phyloP scores from a whole-genome alignment of 2,113 vertebrate species.

The Tinamus guttatus region DNA sequence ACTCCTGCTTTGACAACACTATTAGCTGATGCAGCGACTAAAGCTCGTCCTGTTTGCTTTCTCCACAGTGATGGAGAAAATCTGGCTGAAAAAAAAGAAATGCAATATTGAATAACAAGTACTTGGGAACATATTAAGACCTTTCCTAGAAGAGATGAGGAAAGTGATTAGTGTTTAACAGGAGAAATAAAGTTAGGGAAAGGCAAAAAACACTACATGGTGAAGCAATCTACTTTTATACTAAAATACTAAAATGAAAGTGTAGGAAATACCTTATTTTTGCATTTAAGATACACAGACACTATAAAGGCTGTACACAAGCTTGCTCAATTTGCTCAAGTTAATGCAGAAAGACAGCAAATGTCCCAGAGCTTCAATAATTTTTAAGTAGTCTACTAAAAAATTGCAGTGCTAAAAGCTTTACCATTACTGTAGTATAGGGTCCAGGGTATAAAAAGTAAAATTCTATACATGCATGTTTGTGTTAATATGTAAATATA shows the following conservation, averaged over 20 bases:
- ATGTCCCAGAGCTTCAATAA: background rate
- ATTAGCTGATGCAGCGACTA: background rate
- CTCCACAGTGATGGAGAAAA: background rate
- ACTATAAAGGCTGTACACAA: background rate
- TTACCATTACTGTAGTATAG: background rate
- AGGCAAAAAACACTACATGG: background rate
- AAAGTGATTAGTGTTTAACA: accelerated
- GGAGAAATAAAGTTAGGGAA: background rate
- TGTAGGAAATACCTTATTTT: background rate
- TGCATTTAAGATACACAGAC: background rate
- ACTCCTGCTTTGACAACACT: background rate
- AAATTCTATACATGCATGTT: no score
- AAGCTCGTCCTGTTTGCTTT: background rate
- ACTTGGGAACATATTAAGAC: background rate
- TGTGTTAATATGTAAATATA: no score
- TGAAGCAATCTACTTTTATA: background rate
- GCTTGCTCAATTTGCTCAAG: background rate
- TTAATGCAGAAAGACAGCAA: background rate
- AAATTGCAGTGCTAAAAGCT: background rate
- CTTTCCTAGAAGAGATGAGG: background rate
- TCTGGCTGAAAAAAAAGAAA: background rate
- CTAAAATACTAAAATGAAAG: background rate
- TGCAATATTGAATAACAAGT: accelerated
- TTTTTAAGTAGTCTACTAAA: background rate
- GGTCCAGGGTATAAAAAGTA: no score